Evolutionary conservation across 2,888 invertebrate species (phyloP), one percentile per base, ranked within the genome.

Genomic region (Hypomecis punctinalis): DNA sequence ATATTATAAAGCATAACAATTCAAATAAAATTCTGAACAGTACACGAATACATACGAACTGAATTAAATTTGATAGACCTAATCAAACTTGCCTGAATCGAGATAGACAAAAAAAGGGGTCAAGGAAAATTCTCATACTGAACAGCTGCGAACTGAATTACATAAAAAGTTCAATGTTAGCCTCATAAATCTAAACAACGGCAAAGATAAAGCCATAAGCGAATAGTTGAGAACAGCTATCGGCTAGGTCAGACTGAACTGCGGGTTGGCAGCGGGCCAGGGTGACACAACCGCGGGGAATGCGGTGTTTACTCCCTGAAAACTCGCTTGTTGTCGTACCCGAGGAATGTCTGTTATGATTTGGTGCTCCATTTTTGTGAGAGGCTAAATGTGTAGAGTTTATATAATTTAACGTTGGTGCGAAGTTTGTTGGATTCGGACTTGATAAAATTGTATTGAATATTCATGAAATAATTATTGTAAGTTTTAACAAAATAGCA

Each of bases 251-350:
- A 88, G 81, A 79, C 81, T 61, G 57, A 56, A 72, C 59, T 58
- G 13, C 33, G 56, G 42, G 69, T 76, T 91, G 91, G 91, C 88
- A 54, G 6, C 0, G 0, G 9, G 87, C 91, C 91, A 91, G 80
- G 67, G 74, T 91, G 91, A 91, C 89, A 90, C 91, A 91, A 83
- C 83, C 70, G 71, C 65, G 68, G 78, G 90, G 90, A 80, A 90
- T 88, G 89, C 77, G 71, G 73, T 90, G 91, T 92, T 91, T 91
- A 91, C 89, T 83, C 80, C 80, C 75, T 76, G 70, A 61, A 69
- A 72, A 76, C 68, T 64, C 77, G 79, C 76, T 82, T 85, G 86
- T 86, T 87, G 85, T 85, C 83, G 75, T 82, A 75, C 73, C 70
- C 63, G 74, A 76, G 73, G 76, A 81, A 79, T 80, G 72, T 73